Evolutionary conservation across 2,797 vertebrate species (phyloP).

Genomic region (Oreonectes daqikongensis): DNA sequence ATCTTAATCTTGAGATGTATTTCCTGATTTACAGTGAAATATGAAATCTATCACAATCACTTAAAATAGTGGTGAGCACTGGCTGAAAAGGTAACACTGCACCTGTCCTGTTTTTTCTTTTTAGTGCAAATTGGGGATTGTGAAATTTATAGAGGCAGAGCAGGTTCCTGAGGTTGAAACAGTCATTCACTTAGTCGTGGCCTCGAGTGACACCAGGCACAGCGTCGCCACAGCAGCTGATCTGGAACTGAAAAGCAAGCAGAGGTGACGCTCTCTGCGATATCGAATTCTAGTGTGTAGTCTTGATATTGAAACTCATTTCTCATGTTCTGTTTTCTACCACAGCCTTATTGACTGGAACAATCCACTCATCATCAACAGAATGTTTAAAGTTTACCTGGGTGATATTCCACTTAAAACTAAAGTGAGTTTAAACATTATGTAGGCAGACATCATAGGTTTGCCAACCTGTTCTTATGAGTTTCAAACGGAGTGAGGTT

Average conservation of each 20-base stretch:
- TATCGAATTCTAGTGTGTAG: neutral
- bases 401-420: constrained; percentile 98
- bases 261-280: constrained; percentile 78
- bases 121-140: constrained; percentile 96
- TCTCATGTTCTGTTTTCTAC: constrained; percentile 49
- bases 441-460: neutral
- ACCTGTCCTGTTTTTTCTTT: constrained; percentile 2
- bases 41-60: neutral
- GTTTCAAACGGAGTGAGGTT: neutral
- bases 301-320: constrained; percentile 11
- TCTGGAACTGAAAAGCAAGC: constrained; percentile 95
- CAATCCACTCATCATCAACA: constrained; percentile 93
- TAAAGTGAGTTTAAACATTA: constrained; percentile 80
- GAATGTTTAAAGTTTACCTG: constrained; percentile 97
- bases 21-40: neutral
- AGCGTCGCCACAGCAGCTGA: constrained; percentile 96
- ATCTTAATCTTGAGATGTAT: neutral
- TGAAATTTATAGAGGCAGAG: constrained; percentile 96
- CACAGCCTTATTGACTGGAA: constrained; percentile 97
- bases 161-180: constrained; percentile 96
- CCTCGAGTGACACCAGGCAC: constrained; percentile 96
- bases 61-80: neutral
- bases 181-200: constrained; percentile 93
- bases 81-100: neutral
- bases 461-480: neutral